Conservation (phyloP, 1,140 invertebrate genomes). For the Papilio xuthus region DNA sequence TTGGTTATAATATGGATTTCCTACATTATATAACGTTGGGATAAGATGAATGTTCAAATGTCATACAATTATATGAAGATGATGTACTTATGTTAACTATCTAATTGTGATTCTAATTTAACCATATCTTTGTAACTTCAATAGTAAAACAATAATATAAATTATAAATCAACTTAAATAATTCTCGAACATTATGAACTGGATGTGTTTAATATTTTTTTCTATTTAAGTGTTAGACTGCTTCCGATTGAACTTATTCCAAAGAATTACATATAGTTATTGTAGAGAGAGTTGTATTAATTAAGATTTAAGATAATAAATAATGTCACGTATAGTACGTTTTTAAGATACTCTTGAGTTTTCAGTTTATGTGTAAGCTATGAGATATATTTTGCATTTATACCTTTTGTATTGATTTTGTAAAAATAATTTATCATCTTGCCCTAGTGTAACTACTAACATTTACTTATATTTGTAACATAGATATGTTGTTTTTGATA, state of each 20-base stretch:
- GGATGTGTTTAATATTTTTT: background rate
- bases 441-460: background rate
- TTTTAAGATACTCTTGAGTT: background rate
- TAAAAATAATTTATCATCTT: conserved; percentile 9
- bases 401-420: background rate
- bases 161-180: background rate
- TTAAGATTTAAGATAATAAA: conserved; percentile 12
- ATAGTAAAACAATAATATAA: background rate
- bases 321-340: background rate
- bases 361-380: background rate
- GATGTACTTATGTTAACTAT: background rate
- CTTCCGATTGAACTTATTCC: conserved; percentile 27
- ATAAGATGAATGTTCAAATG: background rate
- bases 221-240: conserved; percentile 1
- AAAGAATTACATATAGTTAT: conserved; percentile 26
- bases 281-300: conserved; percentile 22
- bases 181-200: background rate
- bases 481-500: conserved; percentile 36
- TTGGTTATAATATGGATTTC: background rate
- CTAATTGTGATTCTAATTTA: background rate
- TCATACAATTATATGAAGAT: background rate
- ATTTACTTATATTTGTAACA: conserved; percentile 11
- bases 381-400: background rate
- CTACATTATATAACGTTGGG: background rate
- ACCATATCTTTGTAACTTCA: background rate